Evolutionary conservation across 2,888 invertebrate species (phyloP).

Genomic region (Scotopteryx bipunctaria): DNA sequence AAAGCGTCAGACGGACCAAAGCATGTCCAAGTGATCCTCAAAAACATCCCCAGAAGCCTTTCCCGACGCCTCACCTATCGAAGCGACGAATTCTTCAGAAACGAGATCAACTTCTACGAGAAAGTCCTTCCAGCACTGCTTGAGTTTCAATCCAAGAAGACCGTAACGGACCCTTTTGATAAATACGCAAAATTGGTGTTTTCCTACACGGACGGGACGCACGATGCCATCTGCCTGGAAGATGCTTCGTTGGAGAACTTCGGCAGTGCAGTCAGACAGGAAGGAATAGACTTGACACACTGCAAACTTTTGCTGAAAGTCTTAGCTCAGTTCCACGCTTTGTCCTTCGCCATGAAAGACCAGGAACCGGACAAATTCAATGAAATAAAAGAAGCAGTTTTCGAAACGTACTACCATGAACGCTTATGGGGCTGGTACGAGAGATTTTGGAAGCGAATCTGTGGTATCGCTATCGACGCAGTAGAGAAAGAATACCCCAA

Average conservation of each 20-base stretch:
- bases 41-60: slow-evolving; percentile 86
- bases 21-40: slow-evolving; percentile 83
- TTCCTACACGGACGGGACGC: slow-evolving; percentile 72
- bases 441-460: slow-evolving; percentile 77
- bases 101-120: slow-evolving; percentile 87
- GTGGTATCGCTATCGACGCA: slow-evolving; percentile 84
- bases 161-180: slow-evolving; percentile 72
- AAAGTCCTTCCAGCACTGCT: slow-evolving; percentile 73
- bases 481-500: slow-evolving; percentile 85
- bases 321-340: slow-evolving; percentile 83
- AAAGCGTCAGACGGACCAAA: slow-evolving; percentile 50
- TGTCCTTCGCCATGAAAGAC: slow-evolving; percentile 84
- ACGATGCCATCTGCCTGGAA: slow-evolving; percentile 83
- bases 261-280: slow-evolving; percentile 69
- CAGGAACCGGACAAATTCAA: slow-evolving; percentile 78
- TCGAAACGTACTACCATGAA: slow-evolving; percentile 84
- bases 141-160: slow-evolving; percentile 66
- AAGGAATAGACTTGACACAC: slow-evolving; percentile 78
- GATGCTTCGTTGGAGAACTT: slow-evolving; percentile 77
- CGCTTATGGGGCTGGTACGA: slow-evolving; percentile 82
- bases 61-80: slow-evolving; percentile 85
- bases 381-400: slow-evolving; percentile 58
- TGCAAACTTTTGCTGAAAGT: slow-evolving; percentile 75
- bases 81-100: slow-evolving; percentile 86
- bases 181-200: slow-evolving; percentile 78